Conservation (phyloP, 2,113 vertebrate species). For the Dasypus novemcinctus region DNA sequence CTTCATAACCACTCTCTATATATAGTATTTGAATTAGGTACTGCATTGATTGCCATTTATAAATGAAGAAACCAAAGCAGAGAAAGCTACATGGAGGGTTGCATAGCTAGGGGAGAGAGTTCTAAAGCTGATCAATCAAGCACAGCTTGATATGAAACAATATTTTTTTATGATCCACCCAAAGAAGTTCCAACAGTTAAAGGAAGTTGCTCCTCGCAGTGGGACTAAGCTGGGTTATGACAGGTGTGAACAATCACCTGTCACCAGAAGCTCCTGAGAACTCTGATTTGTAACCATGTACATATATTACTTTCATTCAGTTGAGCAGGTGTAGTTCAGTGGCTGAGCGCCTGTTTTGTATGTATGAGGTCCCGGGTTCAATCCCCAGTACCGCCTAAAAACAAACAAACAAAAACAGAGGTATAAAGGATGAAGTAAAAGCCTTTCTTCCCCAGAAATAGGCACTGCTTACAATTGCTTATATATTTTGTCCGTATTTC, state of each 20-base stretch:
- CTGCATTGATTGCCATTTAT: background rate
- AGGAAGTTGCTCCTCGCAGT: background rate
- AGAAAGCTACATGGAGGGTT: background rate
- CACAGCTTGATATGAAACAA: background rate
- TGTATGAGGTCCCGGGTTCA: too few relatives aligned
- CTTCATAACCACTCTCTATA: background rate
- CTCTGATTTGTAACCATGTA: background rate
- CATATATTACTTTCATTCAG: too few relatives aligned
- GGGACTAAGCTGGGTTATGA: background rate
- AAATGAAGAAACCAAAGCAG: background rate
- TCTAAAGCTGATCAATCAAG: background rate
- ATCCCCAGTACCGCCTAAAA: too few relatives aligned
- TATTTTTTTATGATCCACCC: background rate
- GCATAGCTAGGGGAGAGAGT: background rate
- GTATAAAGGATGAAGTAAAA: background rate
- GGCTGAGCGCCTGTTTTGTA: too few relatives aligned
- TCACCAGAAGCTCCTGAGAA: background rate
- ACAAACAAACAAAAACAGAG: background rate
- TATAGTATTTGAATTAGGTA: background rate
- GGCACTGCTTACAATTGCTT: background rate
- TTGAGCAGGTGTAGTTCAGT: too few relatives aligned
- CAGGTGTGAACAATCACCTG: accelerated
- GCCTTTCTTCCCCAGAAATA: background rate
- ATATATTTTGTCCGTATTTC: background rate
- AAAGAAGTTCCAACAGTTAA: background rate